phyloP scores from a whole-genome alignment of 2,113 vertebrate species.

The Apaloderma vittatum region DNA sequence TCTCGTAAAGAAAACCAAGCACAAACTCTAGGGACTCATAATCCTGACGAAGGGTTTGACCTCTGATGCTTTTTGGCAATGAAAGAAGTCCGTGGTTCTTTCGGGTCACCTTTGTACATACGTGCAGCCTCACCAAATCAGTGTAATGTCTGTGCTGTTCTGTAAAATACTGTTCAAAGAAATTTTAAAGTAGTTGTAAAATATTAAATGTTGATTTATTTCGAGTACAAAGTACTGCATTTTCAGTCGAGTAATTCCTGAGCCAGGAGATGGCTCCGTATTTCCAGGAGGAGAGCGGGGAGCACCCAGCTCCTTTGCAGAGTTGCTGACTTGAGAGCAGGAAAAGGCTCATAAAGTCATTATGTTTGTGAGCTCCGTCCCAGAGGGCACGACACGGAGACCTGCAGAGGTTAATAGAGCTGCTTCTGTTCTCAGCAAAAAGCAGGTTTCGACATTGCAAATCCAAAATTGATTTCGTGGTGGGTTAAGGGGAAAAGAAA shows the following conservation, averaged over 20 bases:
- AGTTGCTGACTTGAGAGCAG: not conserved
- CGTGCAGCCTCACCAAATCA: not conserved
- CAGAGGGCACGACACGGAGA: not conserved
- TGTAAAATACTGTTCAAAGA: conserved; percentile 52
- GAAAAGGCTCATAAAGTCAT: not conserved
- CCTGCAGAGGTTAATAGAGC: not conserved
- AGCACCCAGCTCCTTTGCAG: not conserved
- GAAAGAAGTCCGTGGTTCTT: not conserved
- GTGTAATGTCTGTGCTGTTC: not conserved
- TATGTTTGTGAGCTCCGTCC: not conserved
- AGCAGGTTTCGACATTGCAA: not conserved
- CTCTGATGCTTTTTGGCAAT: not conserved
- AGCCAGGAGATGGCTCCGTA: accelerated
- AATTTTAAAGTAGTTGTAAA: conserved; percentile 44
- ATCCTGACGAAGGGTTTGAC: not conserved
- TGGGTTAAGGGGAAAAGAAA: not conserved
- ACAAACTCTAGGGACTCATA: not conserved
- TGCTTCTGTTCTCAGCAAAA: not conserved
- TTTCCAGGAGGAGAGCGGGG: not conserved
- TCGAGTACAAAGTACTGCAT: not conserved
- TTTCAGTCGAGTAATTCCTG: not conserved
- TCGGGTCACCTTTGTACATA: not conserved
- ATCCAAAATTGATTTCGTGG: not conserved
- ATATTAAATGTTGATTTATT: conserved; percentile 69
- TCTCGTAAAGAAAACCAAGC: not conserved